Conservation (phyloP, 2,797 vertebrate species). For the Pipistrellus pygmaeus region DNA sequence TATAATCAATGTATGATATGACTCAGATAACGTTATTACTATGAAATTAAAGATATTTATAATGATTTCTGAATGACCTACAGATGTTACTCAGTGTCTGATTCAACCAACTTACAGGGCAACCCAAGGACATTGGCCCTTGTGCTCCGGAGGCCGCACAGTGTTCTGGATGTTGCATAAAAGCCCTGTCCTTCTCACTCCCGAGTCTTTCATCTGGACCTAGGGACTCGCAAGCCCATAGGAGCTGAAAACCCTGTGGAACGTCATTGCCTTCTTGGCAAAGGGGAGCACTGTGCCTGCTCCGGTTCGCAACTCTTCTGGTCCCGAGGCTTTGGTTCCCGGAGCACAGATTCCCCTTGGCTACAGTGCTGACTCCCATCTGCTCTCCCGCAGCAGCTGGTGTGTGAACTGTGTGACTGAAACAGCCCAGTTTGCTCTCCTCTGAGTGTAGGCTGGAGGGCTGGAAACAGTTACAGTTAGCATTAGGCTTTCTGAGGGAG, state of each 20-base stretch:
- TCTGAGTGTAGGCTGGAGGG: not conserved
- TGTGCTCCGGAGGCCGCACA: not conserved
- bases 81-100: not conserved
- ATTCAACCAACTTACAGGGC: not conserved
- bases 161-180: not conserved
- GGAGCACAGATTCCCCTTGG: not conserved
- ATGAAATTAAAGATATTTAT: not conserved
- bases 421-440: not conserved
- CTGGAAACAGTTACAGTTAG: not conserved
- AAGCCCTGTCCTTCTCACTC: not conserved
- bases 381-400: not conserved
- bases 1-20: not conserved
- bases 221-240: not conserved
- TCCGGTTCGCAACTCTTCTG: not conserved
- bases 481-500: slow-evolving; percentile 36
- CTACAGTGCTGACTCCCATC: not conserved
- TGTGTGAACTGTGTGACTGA: not conserved
- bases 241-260: not conserved
- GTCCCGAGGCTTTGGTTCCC: not conserved
- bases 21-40: not conserved
- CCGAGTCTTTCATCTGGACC: not conserved
- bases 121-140: not conserved
- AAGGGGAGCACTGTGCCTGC: not conserved
- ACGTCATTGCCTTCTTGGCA: no score
- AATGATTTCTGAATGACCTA: not conserved